These are phyloP conservation scores for Drosophila neocordata DNA, from an alignment of 1,140 invertebrate genomes.

Conservation along the genomic window DNA sequence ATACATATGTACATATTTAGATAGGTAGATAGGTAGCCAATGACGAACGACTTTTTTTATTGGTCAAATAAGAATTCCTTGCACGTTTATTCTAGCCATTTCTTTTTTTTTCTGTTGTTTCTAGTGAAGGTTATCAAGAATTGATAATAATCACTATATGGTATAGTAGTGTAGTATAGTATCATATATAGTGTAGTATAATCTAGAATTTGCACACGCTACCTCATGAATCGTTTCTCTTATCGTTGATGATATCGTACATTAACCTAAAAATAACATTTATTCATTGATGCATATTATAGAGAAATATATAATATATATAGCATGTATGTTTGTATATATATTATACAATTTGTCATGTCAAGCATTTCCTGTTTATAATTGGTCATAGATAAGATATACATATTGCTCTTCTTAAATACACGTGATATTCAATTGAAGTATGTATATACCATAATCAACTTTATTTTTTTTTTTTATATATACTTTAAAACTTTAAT, in stretches of 20 bases:
- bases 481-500: constrained; percentile 3
- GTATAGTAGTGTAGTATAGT: background rate
- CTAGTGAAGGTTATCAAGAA: constrained; percentile 1
- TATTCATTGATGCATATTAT: constrained; percentile 20
- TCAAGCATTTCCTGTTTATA: constrained; percentile 4
- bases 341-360: background rate
- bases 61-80: constrained; percentile 5
- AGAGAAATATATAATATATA: background rate
- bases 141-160: background rate
- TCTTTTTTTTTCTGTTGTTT: background rate
- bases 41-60: constrained; percentile 49
- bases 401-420: background rate
- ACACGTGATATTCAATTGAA: background rate
- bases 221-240: constrained; percentile 6
- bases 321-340: background rate
- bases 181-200: constrained; percentile 8
- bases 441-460: no score
- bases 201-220: constrained; percentile 34
- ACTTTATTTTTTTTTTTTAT: no score
- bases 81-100: background rate
- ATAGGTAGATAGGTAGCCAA: constrained; percentile 19
- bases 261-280: constrained; percentile 48
- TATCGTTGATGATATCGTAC: constrained; percentile 41
- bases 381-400: constrained; percentile 10
- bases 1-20: no score